Base-by-base conservation (phyloP, 1,140 invertebrate species). In the Sycophila sp. region DNA sequence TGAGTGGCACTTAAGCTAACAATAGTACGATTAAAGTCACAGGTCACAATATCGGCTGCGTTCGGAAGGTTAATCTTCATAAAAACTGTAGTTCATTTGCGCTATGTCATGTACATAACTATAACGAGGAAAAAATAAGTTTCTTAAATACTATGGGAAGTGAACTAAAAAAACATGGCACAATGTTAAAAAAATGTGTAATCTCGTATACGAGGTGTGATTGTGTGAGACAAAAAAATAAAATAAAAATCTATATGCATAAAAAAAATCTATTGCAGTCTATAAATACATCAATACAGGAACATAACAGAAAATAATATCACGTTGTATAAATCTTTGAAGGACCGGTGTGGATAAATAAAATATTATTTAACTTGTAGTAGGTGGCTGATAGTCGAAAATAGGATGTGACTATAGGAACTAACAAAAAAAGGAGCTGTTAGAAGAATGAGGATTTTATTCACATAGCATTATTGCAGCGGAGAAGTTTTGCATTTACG, bases 1-100 rank as follows among this genome's bases (percentile, higher is more conserved):
- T 70, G 68, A 70, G 60, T 58, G 51, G 38, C 60, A 64, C 68
- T 70, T 64, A 70, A 64, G 8, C 68, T 70, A 70, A 5, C 32
- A 69, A 32, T 69, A 69, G 58, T 69, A 69, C 58, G 58, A 60
- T 62, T 55, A 63, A 63, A 70, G 47, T 70, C 68, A 64, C 68
- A 70, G 60, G 68, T 70, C 59, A 45, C 68, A 70, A 70, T 70
- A 64, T 70, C 19, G 38, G 28, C 64, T 69, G 26, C 28, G 56
- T 55, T 22, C 19, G 34, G 10, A 42, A 34, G 32, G 13, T n/a
- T 5, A 17, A 58, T 64, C 68, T 70, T 63, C 38, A 70, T 70
- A 64, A 70, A 70, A 70, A 70, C 68, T 70, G 68, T 58, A 70
- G 60, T 38, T 30, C 19, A 5, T 49, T 58, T 59, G n/a, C 13